Conservation (phyloP, 2,888 invertebrate species). For the Lasioglossum pauxillum region DNA sequence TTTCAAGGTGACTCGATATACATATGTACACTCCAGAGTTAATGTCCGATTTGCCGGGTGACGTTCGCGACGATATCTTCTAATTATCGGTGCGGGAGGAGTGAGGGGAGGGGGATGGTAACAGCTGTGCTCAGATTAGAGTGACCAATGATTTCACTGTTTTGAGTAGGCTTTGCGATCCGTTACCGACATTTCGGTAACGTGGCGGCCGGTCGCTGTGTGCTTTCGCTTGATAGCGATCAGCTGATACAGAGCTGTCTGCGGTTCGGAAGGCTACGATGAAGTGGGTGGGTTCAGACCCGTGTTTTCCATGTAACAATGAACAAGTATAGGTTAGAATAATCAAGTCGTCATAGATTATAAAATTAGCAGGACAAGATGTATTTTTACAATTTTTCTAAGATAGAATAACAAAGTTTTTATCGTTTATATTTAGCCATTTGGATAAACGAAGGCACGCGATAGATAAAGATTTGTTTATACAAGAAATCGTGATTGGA, state of each 20-base stretch:
- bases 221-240: background rate
- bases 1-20: constrained; percentile 40
- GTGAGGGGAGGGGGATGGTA: background rate
- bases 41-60: constrained; percentile 63
- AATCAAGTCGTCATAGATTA: background rate
- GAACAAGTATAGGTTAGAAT: background rate
- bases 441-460: no score
- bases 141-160: constrained; percentile 33
- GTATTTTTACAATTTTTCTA: background rate
- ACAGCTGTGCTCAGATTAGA: constrained; percentile 31
- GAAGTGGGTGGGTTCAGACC: background rate
- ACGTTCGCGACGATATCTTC: constrained; percentile 36
- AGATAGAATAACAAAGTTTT: background rate
- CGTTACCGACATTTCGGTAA: background rate
- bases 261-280: background rate
- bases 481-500: no score
- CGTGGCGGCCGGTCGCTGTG: background rate
- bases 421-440: no score
- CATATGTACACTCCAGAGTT: constrained; percentile 35
- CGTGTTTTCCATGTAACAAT: background rate
- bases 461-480: no score
- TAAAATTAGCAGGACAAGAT: background rate
- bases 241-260: background rate
- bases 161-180: constrained; percentile 12
- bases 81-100: background rate